Conservation (phyloP, 2,113 vertebrate species). For the Etheostoma spectabile region DNA sequence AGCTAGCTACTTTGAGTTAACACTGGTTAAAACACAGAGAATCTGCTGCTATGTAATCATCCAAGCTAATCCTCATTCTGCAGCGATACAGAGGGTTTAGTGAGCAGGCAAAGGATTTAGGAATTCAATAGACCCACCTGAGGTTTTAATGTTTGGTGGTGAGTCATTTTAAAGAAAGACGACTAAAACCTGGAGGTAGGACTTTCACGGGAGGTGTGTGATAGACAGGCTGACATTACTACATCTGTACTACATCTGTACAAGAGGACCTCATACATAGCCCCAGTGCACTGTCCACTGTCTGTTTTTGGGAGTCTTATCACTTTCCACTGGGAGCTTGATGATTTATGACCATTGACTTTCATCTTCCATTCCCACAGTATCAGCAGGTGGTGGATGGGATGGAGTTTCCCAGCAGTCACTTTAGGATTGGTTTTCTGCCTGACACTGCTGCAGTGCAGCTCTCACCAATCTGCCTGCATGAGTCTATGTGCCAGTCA, state of each 20-base stretch:
- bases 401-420: constrained; percentile 63
- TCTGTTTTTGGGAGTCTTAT: constrained; percentile 48
- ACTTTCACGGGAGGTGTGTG: background rate
- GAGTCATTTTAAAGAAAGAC: constrained; percentile 20
- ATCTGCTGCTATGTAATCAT: constrained; percentile 40
- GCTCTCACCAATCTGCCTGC: constrained; percentile 50
- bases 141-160: constrained; percentile 16
- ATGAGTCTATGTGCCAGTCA: constrained; percentile 38
- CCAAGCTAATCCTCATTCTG: constrained; percentile 42
- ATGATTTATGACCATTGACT: constrained; percentile 63
- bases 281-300: constrained; percentile 7
- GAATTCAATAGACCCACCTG: background rate
- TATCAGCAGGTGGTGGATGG: constrained; percentile 71
- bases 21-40: background rate
- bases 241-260: constrained; percentile 32
- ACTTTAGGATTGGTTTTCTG: constrained; percentile 70
- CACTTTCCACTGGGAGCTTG: constrained; percentile 34
- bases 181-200: background rate
- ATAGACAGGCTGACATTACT: constrained; percentile 9
- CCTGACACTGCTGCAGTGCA: constrained; percentile 74
- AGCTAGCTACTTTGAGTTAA: background rate
- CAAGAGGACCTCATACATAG: constrained; percentile 9
- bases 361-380: constrained; percentile 50
- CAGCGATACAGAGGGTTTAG: constrained; percentile 39
- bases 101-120: background rate